These are phyloP conservation scores for Myopa tessellatipennis DNA, from an alignment of 2,888 invertebrate species.

Conservation along the genomic window DNA sequence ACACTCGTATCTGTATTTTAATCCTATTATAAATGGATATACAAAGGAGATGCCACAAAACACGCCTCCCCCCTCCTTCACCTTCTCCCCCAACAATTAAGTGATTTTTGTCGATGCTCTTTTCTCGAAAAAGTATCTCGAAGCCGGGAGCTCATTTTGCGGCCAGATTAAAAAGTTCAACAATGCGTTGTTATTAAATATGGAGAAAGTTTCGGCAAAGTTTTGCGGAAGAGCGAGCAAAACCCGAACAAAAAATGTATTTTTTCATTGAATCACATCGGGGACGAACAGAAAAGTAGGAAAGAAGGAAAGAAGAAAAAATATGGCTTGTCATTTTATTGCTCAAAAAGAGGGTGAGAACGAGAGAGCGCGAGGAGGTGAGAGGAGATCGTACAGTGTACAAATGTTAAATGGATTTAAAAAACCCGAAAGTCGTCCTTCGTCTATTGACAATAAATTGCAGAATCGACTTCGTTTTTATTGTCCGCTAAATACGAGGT, in stretches of 20 bases:
- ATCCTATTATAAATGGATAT: slow-evolving; percentile 6
- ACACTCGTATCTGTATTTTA: not conserved
- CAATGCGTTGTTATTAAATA: not conserved
- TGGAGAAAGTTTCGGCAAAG: slow-evolving; percentile 2
- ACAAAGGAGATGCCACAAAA: too few species aligned
- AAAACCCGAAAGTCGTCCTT: not conserved
- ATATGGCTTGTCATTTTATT: too few species aligned
- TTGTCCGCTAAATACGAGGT: not conserved
- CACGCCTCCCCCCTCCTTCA: too few species aligned
- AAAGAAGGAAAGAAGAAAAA: not conserved
- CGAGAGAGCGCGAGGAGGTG: too few species aligned
- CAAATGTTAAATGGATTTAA: slow-evolving; percentile 6
- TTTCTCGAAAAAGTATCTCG: not conserved
- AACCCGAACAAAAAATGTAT: too few species aligned
- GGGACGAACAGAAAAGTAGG: not conserved
- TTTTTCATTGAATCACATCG: not conserved
- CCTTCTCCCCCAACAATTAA: not conserved
- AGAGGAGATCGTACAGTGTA: not conserved
- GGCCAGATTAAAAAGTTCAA: not conserved
- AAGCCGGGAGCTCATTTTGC: not conserved
- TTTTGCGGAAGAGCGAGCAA: not conserved
- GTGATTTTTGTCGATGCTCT: not conserved
- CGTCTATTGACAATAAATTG: slow-evolving; percentile 7
- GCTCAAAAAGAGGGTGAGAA: too few species aligned
- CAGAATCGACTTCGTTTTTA: not conserved